These are phyloP conservation scores for Troides oblongomaculatus DNA, from an alignment of 2,888 invertebrate species.

Conservation along the genomic window DNA sequence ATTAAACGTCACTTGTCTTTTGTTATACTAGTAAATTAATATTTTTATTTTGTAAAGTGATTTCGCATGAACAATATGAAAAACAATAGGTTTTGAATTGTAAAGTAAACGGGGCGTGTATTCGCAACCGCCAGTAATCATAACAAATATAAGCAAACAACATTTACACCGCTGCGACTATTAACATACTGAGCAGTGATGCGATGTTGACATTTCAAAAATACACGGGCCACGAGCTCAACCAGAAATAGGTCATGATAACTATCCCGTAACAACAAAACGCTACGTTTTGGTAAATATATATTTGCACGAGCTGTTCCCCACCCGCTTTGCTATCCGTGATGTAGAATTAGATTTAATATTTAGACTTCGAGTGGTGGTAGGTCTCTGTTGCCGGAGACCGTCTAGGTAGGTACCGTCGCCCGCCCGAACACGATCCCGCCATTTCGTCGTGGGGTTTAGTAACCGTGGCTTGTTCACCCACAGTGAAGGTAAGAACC, in stretches of 20 bases:
- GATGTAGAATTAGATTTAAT: too few species aligned
- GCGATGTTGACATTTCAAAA: constrained; percentile 36
- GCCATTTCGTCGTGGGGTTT: too few species aligned
- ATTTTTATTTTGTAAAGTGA: too few species aligned
- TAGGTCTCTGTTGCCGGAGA: too few species aligned
- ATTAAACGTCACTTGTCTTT: too few species aligned
- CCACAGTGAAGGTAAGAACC: too few species aligned
- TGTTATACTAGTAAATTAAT: too few species aligned
- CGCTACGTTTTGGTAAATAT: neutral
- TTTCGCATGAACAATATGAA: neutral
- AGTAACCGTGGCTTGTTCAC: too few species aligned
- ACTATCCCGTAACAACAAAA: constrained; percentile 27
- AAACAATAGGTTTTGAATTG: constrained; percentile 8
- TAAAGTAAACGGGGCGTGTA: constrained; percentile 13
- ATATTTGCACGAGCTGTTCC: neutral
- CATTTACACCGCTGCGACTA: constrained; percentile 15
- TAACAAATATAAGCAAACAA: constrained; percentile 25
- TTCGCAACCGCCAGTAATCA: constrained; percentile 2
- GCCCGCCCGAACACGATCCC: too few species aligned
- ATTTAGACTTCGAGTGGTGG: too few species aligned
- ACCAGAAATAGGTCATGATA: constrained; percentile 35
- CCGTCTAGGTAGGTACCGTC: too few species aligned
- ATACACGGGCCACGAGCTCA: constrained; percentile 33
- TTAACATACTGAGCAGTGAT: neutral
- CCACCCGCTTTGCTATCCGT: too few species aligned